A percentile compares a stretch with the other conserved stretches of the same genome.
These are phyloP conservation scores for Cryptus armator DNA, from an alignment of 2,888 invertebrate species.

Conservation along the genomic window DNA sequence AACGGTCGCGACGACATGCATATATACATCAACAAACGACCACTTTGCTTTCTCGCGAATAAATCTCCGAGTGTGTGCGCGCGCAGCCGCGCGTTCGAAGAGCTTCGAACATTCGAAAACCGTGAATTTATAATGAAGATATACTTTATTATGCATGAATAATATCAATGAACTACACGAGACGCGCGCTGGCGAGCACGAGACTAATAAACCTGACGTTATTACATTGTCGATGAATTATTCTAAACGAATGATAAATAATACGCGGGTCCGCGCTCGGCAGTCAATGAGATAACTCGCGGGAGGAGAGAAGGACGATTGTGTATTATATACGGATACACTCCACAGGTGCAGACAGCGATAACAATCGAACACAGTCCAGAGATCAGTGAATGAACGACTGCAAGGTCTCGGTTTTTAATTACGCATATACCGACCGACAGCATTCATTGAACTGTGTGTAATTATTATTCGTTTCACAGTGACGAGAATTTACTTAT, in stretches of 20 bases:
- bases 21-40: not conserved
- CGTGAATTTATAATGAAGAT: not conserved
- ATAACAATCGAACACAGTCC: not conserved
- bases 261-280: slow-evolving; percentile 18
- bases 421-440: not conserved
- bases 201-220: slow-evolving; percentile 30
- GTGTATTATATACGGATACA: not conserved
- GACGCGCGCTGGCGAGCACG: not conserved
- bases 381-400: not conserved
- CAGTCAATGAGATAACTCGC: not conserved
- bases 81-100: no score
- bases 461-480: no score
- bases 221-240: slow-evolving; percentile 53
- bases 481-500: no score
- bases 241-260: slow-evolving; percentile 53
- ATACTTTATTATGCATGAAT: not conserved
- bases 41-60: slow-evolving; percentile 6
- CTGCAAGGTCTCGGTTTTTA: not conserved
- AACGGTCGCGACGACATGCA: slow-evolving; percentile 1
- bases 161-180: slow-evolving; percentile 34
- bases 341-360: not conserved
- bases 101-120: not conserved
- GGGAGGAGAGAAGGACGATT: not conserved
- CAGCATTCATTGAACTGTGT: not conserved
- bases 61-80: not conserved